Evolutionary conservation across 2,113 vertebrate species (phyloP).

Genomic region (Dromaius novaehollandiae): DNA sequence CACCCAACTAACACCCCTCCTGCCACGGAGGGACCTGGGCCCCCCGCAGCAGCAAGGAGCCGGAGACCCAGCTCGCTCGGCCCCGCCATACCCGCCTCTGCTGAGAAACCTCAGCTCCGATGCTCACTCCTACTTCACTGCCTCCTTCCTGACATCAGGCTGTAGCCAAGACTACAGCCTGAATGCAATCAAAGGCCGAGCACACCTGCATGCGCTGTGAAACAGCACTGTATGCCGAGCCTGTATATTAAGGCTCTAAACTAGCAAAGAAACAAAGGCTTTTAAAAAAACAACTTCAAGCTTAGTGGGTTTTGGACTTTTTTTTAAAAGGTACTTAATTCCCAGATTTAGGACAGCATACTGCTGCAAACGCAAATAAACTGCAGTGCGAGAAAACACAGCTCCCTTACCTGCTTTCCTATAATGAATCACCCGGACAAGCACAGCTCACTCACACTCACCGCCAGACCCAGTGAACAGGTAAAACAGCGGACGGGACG

Average conservation of each 20-base stretch:
- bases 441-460: not conserved
- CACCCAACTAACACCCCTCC: not conserved
- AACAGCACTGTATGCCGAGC: accelerated
- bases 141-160: accelerated
- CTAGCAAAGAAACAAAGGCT: not conserved
- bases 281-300: not conserved
- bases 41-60: accelerated
- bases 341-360: too few relatives aligned
- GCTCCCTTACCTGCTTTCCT: not conserved
- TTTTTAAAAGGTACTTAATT: not conserved
- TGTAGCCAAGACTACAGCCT: accelerated
- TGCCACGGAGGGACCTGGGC: not conserved
- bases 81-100: not conserved
- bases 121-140: accelerated
- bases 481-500: not conserved
- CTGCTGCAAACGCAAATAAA: too few relatives aligned
- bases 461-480: not conserved
- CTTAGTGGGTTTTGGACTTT: too few relatives aligned
- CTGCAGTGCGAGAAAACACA: not conserved
- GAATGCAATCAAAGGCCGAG: not conserved
- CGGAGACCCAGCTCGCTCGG: not conserved
- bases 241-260: not conserved
- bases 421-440: not conserved
- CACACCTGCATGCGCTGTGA: not conserved
- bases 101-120: not conserved